Conservation (phyloP, 2,113 vertebrate genomes). For the Dermatemys mawii region DNA sequence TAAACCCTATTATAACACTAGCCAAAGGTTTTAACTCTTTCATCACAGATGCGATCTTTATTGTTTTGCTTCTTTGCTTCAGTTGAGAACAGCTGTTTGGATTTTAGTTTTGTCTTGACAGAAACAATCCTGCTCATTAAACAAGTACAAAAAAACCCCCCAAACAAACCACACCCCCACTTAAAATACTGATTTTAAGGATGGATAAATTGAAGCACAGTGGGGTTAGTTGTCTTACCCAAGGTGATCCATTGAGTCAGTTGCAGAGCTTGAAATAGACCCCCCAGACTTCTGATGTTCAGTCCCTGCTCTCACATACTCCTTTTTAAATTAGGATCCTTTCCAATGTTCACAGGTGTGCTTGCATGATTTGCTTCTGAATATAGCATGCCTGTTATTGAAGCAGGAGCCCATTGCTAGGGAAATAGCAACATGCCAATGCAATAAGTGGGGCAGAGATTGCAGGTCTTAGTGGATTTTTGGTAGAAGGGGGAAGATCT, state of each 20-base stretch:
- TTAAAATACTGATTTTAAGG: background rate
- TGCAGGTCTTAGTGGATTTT: background rate
- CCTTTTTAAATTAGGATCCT: slow-evolving; percentile 29
- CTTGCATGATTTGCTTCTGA: slow-evolving; percentile 51
- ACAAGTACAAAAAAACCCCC: background rate
- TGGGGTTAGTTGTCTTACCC: background rate
- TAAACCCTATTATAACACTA: background rate
- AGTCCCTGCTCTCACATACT: background rate
- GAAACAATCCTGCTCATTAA: background rate
- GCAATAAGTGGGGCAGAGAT: slow-evolving; percentile 31
- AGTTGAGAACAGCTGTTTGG: background rate
- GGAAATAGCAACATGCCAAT: slow-evolving; percentile 6
- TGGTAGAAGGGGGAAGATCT: background rate
- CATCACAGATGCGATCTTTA: background rate
- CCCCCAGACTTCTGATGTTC: background rate
- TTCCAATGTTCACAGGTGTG: slow-evolving; percentile 16
- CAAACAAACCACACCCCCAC: no score
- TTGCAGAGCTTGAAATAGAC: background rate
- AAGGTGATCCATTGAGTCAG: background rate
- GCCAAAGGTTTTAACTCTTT: slow-evolving; percentile 53
- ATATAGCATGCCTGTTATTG: slow-evolving; percentile 35
- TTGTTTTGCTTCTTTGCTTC: background rate
- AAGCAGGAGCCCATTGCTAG: background rate
- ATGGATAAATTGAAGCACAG: background rate
- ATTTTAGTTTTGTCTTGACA: background rate